Conservation (phyloP, 1,140 invertebrate genomes). For the Sinella curviseta region DNA sequence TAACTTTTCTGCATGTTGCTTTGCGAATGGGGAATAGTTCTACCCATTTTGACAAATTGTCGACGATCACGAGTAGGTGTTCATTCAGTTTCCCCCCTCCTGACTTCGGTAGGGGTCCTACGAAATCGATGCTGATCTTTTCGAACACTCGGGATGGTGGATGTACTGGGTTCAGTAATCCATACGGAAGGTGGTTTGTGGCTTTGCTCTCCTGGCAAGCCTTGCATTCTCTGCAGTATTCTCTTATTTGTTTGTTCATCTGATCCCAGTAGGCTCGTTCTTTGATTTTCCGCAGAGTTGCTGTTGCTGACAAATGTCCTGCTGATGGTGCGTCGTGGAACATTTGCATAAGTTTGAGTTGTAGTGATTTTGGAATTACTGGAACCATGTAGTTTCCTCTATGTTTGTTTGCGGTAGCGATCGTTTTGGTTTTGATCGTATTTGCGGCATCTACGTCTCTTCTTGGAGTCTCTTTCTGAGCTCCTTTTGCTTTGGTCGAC, state of each 20-base stretch:
- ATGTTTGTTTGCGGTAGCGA: background rate
- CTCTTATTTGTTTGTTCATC: conserved; percentile 37
- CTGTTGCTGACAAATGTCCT: no score
- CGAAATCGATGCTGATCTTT: conserved; percentile 37
- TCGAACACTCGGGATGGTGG: conserved; percentile 23
- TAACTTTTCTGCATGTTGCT: conserved; percentile 19
- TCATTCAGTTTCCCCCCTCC: no score
- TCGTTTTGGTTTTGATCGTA: background rate
- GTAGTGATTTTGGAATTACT: no score
- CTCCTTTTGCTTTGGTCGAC: background rate
- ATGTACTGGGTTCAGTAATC: background rate
- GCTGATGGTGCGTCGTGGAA: conserved; percentile 43
- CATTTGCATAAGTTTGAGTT: conserved; percentile 7
- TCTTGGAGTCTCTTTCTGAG: background rate
- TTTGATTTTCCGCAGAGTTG: no score
- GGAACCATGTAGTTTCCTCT: no score
- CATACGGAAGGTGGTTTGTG: no score
- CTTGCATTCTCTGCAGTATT: no score
- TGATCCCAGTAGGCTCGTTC: no score
- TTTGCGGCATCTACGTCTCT: background rate
- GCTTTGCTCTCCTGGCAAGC: no score
- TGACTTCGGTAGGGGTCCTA: conserved; percentile 39
- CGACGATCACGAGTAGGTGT: conserved; percentile 22
- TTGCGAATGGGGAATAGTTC: no score
- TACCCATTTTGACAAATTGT: conserved; percentile 31